A percentile compares a stretch with the other conserved stretches of the same genome.
These are phyloP conservation scores for Muscidifurax raptorellus DNA, from an alignment of 1,140 invertebrate genomes.

Conservation along the genomic window DNA sequence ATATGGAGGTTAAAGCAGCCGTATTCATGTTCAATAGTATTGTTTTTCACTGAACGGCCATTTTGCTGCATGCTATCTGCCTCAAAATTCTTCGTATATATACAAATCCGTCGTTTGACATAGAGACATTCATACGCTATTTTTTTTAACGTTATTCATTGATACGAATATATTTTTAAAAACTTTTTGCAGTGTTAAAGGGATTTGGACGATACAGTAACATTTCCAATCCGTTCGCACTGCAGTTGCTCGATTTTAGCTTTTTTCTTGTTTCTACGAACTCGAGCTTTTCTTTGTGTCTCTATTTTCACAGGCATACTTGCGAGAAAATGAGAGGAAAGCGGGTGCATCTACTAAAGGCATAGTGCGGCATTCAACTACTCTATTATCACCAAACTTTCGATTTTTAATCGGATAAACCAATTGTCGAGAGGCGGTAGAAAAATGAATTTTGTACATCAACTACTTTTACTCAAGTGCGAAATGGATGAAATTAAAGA, in stretches of 20 bases:
- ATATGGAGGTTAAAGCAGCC: constrained; percentile 13
- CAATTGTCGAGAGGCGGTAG: background rate
- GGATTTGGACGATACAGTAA: constrained; percentile 50
- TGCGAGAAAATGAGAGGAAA: constrained; percentile 10
- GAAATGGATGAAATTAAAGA: background rate
- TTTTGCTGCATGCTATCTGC: constrained; percentile 38
- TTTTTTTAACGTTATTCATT: too few species aligned
- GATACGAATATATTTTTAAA: too few species aligned
- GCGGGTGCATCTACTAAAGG: constrained; percentile 31
- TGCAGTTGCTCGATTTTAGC: constrained; percentile 16
- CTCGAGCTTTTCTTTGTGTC: constrained; percentile 17
- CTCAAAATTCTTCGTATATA: background rate
- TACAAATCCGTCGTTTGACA: background rate
- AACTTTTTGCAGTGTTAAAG: constrained; percentile 9
- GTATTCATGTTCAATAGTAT: constrained; percentile 43
- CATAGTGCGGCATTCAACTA: constrained; percentile 8
- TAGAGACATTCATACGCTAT: background rate
- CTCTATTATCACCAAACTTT: background rate
- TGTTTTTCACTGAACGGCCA: constrained; percentile 48
- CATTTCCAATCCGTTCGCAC: constrained; percentile 49
- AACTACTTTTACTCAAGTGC: too few species aligned
- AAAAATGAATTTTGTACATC: background rate
- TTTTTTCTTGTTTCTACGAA: background rate
- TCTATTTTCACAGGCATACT: background rate
- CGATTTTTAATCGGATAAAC: background rate